phyloP scores from a whole-genome alignment of 1,140 invertebrate genomes.

The Delia radicum region DNA sequence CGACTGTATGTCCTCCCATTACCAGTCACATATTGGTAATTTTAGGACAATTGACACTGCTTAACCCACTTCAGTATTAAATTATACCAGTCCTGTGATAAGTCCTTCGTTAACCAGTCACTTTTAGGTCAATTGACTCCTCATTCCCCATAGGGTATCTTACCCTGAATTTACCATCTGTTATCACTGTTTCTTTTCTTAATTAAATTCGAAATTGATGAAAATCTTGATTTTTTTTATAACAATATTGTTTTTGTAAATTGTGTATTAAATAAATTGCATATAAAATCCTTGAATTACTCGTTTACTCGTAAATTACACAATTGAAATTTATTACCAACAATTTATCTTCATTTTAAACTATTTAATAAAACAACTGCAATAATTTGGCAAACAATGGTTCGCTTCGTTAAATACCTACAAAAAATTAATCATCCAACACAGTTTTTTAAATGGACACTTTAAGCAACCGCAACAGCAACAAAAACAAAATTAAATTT shows the following conservation, averaged over 20 bases:
- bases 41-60: too few species aligned
- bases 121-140: too few species aligned
- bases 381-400: not conserved
- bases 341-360: not conserved
- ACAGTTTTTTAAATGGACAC: not conserved
- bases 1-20: too few species aligned
- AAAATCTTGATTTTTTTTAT: too few species aligned
- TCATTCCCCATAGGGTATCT: too few species aligned
- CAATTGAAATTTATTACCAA: not conserved
- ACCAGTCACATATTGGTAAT: too few species aligned
- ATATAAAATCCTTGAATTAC: not conserved
- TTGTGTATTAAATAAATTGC: not conserved
- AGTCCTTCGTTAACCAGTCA: too few species aligned
- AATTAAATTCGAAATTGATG: too few species aligned
- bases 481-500: not conserved
- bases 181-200: too few species aligned
- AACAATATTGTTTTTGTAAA: not conserved
- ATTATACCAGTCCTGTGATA: too few species aligned
- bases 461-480: not conserved
- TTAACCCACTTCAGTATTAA: too few species aligned
- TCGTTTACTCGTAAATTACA: not conserved
- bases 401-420: not conserved
- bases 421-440: not conserved
- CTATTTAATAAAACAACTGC: not conserved
- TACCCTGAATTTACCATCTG: too few species aligned